phyloP scores from a whole-genome alignment of 2,888 invertebrate species.

The Rotaria socialis region DNA sequence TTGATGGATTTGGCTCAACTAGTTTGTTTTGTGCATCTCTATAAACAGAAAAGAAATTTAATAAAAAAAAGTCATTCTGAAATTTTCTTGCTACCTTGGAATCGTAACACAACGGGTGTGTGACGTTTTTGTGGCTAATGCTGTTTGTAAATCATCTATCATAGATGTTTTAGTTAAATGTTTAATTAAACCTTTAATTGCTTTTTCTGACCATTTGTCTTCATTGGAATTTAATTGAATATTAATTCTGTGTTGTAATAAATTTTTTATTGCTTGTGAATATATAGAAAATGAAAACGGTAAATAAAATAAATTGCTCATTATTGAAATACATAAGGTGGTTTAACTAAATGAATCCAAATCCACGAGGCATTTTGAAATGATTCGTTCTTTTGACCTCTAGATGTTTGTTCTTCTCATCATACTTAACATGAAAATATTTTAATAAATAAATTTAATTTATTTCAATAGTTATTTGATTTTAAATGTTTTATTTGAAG shows the following conservation, averaged over 20 bases:
- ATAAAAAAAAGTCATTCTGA: neutral
- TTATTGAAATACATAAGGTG: neutral
- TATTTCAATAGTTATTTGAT: neutral
- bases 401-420: neutral
- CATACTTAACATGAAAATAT: neutral
- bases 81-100: conserved; percentile 61
- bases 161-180: conserved; percentile 79
- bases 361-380: neutral
- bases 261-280: neutral
- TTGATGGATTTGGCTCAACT: neutral
- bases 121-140: conserved; percentile 83
- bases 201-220: conserved; percentile 94
- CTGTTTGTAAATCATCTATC: conserved; percentile 82
- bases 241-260: neutral
- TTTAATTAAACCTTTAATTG: conserved; percentile 91
- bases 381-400: neutral
- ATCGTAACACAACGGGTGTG: conserved; percentile 93
- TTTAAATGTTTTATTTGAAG: neutral
- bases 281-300: conserved; percentile 2
- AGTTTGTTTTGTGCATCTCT: conserved; percentile 19
- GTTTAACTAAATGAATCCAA: neutral
- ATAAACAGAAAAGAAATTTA: neutral
- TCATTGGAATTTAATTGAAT: conserved; percentile 48
- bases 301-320: conserved; percentile 31
- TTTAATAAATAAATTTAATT: neutral